phyloP scores from a whole-genome alignment of 2,888 invertebrate genomes.

The Belgica antarctica region DNA sequence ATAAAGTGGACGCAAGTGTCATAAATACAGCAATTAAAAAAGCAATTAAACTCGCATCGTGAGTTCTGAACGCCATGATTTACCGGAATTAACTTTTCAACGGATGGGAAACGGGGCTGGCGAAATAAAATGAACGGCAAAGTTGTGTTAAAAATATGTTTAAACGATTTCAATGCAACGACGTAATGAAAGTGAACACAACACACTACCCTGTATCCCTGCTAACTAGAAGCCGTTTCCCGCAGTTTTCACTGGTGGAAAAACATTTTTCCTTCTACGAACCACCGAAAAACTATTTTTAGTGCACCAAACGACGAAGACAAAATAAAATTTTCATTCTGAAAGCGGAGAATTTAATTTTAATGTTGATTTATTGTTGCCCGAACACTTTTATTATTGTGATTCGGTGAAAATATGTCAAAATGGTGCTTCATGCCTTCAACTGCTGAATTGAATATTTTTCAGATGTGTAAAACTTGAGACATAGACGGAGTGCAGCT shows the following conservation, averaged over 20 bases:
- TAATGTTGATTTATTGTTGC: conserved; percentile 28
- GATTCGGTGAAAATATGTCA: background rate
- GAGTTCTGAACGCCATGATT: background rate
- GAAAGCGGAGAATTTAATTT: conserved; percentile 16
- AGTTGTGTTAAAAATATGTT: background rate
- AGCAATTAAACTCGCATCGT: background rate
- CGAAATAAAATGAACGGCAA: no score
- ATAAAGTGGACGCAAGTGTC: background rate
- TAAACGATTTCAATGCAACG: background rate
- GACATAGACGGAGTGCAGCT: background rate
- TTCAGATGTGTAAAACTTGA: background rate
- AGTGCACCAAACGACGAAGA: no score
- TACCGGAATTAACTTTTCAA: background rate
- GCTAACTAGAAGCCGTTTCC: no score
- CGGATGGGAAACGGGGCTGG: no score
- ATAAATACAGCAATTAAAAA: background rate
- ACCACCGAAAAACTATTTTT: background rate
- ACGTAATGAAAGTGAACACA: background rate
- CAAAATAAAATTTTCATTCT: no score
- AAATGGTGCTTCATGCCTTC: conserved; percentile 1
- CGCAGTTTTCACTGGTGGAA: no score
- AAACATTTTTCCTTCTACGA: background rate
- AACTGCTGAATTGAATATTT: background rate
- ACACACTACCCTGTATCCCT: no score
- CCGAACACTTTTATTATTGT: background rate